phyloP scores from a whole-genome alignment of 2,113 vertebrate species.

The Phrynocephalus versicolor region DNA sequence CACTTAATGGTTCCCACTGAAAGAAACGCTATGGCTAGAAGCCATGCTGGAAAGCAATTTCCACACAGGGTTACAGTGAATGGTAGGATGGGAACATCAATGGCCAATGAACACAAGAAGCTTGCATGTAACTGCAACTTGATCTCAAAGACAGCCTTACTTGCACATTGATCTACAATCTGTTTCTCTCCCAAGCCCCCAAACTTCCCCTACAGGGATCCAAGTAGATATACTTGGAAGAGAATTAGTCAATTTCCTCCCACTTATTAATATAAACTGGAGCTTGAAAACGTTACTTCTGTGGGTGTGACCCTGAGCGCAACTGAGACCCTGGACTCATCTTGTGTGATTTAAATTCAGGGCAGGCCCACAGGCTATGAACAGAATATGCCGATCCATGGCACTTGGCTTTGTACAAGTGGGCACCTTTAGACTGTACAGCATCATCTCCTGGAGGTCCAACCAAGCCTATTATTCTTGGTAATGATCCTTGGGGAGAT shows the following conservation, averaged over 20 bases:
- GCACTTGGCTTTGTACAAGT: background rate
- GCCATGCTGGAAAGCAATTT: background rate
- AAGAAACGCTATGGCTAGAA: background rate
- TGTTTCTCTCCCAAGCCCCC: background rate
- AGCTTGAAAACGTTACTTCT: too few species aligned
- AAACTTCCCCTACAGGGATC: too few species aligned
- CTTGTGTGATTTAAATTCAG: background rate
- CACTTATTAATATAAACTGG: too few species aligned
- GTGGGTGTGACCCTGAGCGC: too few species aligned
- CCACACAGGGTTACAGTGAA: background rate
- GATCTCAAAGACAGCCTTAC: background rate
- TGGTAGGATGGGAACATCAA: background rate
- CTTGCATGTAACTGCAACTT: too few species aligned
- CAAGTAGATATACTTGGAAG: too few species aligned
- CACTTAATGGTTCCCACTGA: background rate
- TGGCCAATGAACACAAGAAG: background rate
- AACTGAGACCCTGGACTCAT: background rate
- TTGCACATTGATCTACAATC: background rate
- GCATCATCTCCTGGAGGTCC: background rate
- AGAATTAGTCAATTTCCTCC: too few species aligned
- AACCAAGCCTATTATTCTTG: background rate
- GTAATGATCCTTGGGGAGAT: background rate
- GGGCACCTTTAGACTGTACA: background rate
- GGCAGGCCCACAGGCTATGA: background rate
- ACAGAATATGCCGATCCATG: background rate